Evolutionary conservation across 35 echinoderm and acorn worm species (phyloP).

Genomic region (Anneissia japonica): DNA sequence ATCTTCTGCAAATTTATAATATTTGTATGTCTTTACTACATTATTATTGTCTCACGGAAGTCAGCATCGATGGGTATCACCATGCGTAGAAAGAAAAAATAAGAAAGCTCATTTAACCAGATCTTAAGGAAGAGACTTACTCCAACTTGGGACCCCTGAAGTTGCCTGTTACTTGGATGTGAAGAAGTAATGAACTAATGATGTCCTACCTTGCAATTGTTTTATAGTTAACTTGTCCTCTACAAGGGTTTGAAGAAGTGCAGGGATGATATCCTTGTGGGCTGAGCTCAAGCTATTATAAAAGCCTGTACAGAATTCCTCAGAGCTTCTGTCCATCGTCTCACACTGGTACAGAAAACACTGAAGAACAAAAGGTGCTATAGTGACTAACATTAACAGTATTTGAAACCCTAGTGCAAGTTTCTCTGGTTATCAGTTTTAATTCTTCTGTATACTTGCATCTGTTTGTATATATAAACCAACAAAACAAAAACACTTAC

Average conservation of each 20-base stretch:
- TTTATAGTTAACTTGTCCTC: slow-evolving; percentile 46
- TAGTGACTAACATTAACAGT: no score
- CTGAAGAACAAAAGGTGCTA: slow-evolving; percentile 17
- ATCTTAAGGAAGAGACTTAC: not conserved
- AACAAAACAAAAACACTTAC: no score
- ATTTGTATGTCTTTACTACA: no score
- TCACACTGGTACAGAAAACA: slow-evolving; percentile 94
- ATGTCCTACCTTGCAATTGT: slow-evolving; percentile 51
- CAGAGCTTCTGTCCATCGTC: slow-evolving; percentile 56
- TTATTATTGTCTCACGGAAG: no score
- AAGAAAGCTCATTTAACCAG: not conserved
- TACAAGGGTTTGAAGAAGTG: slow-evolving; percentile 35
- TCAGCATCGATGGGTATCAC: no score
- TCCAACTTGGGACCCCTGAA: not conserved
- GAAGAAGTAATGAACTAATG: not conserved
- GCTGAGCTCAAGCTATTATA: slow-evolving; percentile 47
- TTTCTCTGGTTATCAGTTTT: no score
- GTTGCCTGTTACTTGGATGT: not conserved
- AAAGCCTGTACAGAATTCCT: slow-evolving; percentile 67
- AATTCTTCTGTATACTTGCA: no score
- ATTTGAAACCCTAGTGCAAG: no score
- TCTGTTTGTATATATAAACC: no score
- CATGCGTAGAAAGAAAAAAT: no score
- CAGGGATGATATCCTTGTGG: slow-evolving; percentile 49
- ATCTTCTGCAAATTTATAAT: no score